Conservation (phyloP, 2,797 vertebrate genomes). For the Chaetophractus vellerosus region DNA sequence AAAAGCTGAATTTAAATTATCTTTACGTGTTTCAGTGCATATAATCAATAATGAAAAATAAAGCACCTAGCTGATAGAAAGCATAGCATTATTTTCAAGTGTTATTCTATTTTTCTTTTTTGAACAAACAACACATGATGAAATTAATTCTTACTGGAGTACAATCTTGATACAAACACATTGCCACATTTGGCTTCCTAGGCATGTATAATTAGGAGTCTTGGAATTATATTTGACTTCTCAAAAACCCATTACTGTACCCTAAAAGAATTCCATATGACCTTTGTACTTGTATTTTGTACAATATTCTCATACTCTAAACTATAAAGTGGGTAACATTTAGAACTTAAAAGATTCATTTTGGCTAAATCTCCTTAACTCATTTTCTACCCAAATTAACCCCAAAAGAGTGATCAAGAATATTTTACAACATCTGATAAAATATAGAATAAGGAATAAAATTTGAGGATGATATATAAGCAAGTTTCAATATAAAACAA, state of each 20-base stretch:
- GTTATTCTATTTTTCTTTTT: not conserved
- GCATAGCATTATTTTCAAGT: not conserved
- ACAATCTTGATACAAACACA: not conserved
- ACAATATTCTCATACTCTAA: not conserved
- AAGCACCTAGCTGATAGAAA: not conserved
- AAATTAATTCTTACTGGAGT: not conserved
- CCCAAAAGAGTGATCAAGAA: not conserved
- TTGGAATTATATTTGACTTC: not conserved
- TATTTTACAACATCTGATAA: not conserved
- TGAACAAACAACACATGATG: not conserved
- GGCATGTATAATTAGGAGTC: not conserved
- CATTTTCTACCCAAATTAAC: not conserved
- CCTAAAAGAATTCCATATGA: not conserved
- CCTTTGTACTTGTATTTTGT: not conserved
- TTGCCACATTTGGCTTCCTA: not conserved
- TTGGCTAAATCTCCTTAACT: not conserved
- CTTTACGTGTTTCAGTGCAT: not conserved
- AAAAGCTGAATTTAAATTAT: not conserved
- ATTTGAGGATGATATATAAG: not conserved
- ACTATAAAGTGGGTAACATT: not conserved
- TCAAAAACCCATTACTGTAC: not conserved
- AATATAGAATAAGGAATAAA: not conserved
- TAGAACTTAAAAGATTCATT: not conserved
- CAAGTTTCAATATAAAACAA: conserved; percentile 28
- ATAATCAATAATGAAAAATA: not conserved